phyloP scores from a whole-genome alignment of 37 sponge, comb jelly and placozoan genomes.

The Petrosia ficiformis region DNA sequence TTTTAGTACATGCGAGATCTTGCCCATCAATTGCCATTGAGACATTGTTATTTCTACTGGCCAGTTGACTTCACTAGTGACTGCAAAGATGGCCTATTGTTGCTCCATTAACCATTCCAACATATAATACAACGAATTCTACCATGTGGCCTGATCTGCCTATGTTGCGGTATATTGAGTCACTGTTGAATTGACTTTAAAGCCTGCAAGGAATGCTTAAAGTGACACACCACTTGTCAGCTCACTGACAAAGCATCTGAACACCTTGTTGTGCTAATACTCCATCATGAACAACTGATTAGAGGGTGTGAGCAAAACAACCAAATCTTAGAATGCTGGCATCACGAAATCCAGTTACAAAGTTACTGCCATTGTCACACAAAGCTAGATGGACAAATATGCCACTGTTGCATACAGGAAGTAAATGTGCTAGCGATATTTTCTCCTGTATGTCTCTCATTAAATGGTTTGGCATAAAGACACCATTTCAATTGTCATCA shows the following conservation, averaged over 20 bases:
- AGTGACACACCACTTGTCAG: background rate
- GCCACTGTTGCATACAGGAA: background rate
- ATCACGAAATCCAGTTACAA: background rate
- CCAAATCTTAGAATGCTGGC: background rate
- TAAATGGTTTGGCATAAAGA: background rate
- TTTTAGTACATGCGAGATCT: background rate
- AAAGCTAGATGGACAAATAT: background rate
- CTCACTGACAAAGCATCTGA: background rate
- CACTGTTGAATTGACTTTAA: background rate
- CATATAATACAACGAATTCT: conserved; percentile 6
- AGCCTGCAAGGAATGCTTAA: background rate
- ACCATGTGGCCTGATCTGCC: background rate
- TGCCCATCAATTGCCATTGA: conserved; percentile 3
- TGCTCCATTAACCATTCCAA: conserved; percentile 8
- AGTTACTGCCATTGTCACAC: background rate
- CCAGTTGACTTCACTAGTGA: background rate
- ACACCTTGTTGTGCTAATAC: background rate
- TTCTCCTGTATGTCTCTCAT: background rate
- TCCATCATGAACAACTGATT: background rate
- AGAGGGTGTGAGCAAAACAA: background rate
- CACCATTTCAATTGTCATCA: background rate
- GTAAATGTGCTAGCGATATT: background rate
- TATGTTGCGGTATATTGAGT: background rate
- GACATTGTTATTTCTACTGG: background rate
- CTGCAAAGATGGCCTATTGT: background rate